Percentiles rank a stretch among this genome's conserved stretches.
These are phyloP conservation scores for Chondrilla cf. caribensis DNA, from an alignment of 37 sponge, comb jelly and placozoan genomes.

Conservation along the genomic window DNA sequence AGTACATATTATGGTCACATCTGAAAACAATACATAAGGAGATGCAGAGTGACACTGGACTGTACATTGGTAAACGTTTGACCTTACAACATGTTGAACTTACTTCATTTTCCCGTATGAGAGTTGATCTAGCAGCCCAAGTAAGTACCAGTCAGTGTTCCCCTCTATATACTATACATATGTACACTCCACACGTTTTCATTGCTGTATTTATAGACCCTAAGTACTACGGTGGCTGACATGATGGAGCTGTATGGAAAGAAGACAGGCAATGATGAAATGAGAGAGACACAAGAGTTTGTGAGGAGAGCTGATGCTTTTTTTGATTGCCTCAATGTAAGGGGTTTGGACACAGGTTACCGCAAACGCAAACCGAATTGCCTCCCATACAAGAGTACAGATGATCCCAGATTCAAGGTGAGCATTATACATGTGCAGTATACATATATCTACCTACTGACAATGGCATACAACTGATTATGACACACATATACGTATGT, in stretches of 20 bases:
- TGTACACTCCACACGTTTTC: neutral
- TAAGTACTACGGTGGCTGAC: conserved; percentile 4
- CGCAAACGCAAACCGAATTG: neutral
- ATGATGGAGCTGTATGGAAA: neutral
- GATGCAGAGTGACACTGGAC: neutral
- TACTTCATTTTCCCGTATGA: neutral
- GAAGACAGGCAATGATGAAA: neutral
- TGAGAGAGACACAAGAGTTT: neutral
- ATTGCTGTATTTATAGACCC: neutral
- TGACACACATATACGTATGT: neutral
- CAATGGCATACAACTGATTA: neutral
- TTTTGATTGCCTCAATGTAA: conserved; percentile 14
- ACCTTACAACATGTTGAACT: neutral
- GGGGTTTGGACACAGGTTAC: neutral
- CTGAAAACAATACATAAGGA: neutral
- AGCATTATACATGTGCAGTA: neutral
- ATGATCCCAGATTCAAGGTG: conserved; percentile 7
- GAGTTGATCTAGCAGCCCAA: conserved; percentile 15
- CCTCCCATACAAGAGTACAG: neutral
- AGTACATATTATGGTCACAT: conserved; percentile 1
- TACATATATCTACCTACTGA: neutral
- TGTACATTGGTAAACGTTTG: neutral
- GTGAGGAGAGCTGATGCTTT: neutral
- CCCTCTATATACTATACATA: neutral
- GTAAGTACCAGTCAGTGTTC: neutral